Evolutionary conservation across 2,797 vertebrate species (phyloP), one percentile per base, ranked within the genome.

Genomic region (Pseudomugil gertrudae): DNA sequence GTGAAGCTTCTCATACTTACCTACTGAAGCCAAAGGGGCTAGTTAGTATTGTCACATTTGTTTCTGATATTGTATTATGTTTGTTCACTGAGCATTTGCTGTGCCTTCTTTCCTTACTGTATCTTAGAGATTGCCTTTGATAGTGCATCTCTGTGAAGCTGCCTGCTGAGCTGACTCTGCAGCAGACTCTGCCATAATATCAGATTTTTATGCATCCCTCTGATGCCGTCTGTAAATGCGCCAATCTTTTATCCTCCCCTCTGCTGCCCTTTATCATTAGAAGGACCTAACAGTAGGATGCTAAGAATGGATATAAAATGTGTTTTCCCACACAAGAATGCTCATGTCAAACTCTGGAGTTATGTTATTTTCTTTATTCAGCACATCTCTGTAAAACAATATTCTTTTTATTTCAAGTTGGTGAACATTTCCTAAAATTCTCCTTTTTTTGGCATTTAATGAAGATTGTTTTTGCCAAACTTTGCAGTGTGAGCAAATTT

Each of bases 181-280:
- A 81, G 87, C 81, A 74, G 80, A 63, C 85, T 59, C 7, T 80
- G 74, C 79, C 62, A 66, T 90, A 88, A 90, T 91, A 83, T 86
- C 83, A 55, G 14, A 89, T 87, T 86, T 89, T 83, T 87, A 90
- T 89, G 89, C 84, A 64, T 79, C 72, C 66, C 76, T 84, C 66
- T 88, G 84, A 90, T 79, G 66, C 64, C 13, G 74, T 69, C 63
- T 79, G 76, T 86, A 90, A 90, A 83, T 78, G 85, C 75, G 71
- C 54, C 84, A 77, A 79, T 84, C 57, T 89, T 86, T 89, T 66
- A 85, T 84, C 76, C 63, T 75, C 57, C 56, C 63, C 69, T 81
- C 63, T 75, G 68, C 87, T 86, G 84, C 76, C 68, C 71, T 83
- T 82, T 78, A 68, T 85, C 80, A 76, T 84, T 74, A 74, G 76